A percentile compares a stretch with the other conserved stretches of the same genome.
Conservation (phyloP, 2,113 vertebrate genomes). For the Bubo blakistoni region DNA sequence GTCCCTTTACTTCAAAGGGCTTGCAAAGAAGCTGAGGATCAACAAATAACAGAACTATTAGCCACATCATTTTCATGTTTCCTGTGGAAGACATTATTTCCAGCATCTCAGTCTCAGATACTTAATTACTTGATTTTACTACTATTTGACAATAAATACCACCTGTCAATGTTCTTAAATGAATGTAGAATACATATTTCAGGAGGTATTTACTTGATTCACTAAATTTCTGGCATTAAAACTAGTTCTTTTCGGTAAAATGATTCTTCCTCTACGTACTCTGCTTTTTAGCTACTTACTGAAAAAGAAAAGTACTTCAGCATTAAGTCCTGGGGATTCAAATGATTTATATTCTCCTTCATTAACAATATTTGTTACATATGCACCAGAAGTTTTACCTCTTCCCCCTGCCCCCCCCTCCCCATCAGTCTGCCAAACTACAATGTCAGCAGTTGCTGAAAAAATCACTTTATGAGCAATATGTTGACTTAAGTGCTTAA, state of each 20-base stretch:
- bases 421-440: constrained; percentile 37
- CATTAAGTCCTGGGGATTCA: constrained; percentile 29
- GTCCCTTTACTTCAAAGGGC: not conserved
- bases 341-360: constrained; percentile 57
- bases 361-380: constrained; percentile 49
- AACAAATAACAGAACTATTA: not conserved
- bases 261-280: not conserved
- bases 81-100: not conserved
- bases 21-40: not conserved
- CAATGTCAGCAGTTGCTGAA: constrained; percentile 26
- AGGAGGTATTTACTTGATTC: not conserved
- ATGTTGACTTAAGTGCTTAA: constrained; percentile 53
- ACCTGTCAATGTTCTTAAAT: not conserved
- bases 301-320: constrained; percentile 32
- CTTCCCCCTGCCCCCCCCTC: no score
- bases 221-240: not conserved
- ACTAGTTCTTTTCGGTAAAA: not conserved
- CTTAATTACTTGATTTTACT: not conserved
- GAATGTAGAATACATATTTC: not conserved
- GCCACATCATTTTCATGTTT: not conserved
- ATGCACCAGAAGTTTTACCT: constrained; percentile 13
- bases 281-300: constrained; percentile 29
- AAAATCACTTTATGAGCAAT: constrained; percentile 62
- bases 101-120: not conserved
- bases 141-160: not conserved